Evolutionary conservation across 2,113 vertebrate genomes (phyloP).

Genomic region (Rhipidura dahli): DNA sequence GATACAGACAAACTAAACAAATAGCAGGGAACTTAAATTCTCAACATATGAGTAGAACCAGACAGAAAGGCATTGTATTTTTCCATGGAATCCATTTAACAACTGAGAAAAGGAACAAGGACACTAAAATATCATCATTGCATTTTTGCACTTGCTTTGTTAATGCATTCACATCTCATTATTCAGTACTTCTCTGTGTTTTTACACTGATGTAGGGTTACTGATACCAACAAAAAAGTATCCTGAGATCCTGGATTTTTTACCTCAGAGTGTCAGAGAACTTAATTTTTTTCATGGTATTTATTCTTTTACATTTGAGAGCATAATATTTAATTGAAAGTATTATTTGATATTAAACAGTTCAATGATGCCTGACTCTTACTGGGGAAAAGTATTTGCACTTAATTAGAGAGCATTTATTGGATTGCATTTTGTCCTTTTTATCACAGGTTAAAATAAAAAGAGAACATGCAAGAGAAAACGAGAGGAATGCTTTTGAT

Average conservation of each 20-base stretch:
- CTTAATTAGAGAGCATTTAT: not conserved
- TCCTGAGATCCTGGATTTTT: not conserved
- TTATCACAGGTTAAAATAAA: not conserved
- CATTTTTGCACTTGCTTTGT: not conserved
- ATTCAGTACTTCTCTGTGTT: not conserved
- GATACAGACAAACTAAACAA: not conserved
- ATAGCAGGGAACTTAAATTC: not conserved
- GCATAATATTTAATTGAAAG: not conserved
- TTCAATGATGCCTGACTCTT: not conserved
- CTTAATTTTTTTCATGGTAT: not conserved
- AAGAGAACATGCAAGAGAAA: not conserved
- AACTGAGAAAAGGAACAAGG: not conserved
- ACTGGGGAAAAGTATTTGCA: not conserved
- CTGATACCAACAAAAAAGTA: not conserved
- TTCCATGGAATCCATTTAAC: not conserved
- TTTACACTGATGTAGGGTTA: not conserved
- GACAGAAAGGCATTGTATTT: not conserved
- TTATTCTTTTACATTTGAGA: not conserved
- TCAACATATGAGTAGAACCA: accelerated
- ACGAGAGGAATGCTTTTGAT: not conserved
- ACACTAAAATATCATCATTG: not conserved
- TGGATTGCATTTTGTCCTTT: not conserved
- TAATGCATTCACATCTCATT: not conserved
- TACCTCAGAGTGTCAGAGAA: not conserved
- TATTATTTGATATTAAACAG: not conserved